These are phyloP conservation scores for Alcis repandata DNA, from an alignment of 2,888 invertebrate genomes.

Conservation along the genomic window DNA sequence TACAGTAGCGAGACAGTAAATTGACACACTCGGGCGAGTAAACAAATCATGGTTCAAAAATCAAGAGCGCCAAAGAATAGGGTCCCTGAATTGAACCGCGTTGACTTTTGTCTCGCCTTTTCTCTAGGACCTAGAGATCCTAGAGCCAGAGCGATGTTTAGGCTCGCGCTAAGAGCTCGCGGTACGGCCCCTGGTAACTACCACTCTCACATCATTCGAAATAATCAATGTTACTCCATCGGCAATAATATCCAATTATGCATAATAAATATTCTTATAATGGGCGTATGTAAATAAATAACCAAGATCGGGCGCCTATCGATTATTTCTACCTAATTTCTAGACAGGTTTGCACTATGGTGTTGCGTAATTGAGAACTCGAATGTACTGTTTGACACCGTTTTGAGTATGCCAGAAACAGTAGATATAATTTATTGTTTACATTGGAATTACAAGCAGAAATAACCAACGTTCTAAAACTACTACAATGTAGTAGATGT, in stretches of 20 bases:
- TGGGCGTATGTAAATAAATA: constrained; percentile 35
- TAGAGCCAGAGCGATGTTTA: too few species aligned
- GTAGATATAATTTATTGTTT: neutral
- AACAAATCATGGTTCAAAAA: too few species aligned
- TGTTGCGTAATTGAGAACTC: constrained; percentile 20
- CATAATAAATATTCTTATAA: constrained; percentile 36
- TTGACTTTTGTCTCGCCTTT: too few species aligned
- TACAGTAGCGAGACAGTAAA: too few species aligned
- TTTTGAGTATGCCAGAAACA: constrained; percentile 15
- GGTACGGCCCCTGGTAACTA: too few species aligned
- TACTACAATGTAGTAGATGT: too few species aligned
- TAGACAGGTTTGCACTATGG: constrained; percentile 19
- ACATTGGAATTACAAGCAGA: neutral
- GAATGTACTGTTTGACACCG: constrained; percentile 15
- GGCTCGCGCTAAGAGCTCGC: too few species aligned
- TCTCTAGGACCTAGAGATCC: too few species aligned
- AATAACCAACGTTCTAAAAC: too few species aligned
- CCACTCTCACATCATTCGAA: constrained; percentile 17
- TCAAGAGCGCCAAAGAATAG: too few species aligned
- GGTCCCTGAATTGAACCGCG: too few species aligned
- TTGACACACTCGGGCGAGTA: too few species aligned
- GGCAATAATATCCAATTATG: constrained; percentile 31
- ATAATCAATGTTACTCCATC: constrained; percentile 24
- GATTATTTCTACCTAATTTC: constrained; percentile 26
- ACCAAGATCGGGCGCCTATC: constrained; percentile 23